Conservation (phyloP, 2,113 vertebrate species). For the Centropus bengalensis region DNA sequence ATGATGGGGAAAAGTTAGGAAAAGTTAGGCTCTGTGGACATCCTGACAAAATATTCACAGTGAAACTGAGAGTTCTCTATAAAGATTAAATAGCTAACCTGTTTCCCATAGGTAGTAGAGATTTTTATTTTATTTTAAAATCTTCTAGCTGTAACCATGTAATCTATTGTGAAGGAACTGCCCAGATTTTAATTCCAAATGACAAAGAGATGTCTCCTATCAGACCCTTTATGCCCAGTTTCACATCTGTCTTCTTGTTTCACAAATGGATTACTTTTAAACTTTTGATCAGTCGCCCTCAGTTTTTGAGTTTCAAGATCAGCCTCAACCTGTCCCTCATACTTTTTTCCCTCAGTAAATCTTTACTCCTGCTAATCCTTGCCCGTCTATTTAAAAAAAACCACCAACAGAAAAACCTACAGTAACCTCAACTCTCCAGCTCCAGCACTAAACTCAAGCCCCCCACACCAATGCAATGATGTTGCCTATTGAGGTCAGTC, state of each 20-base stretch:
- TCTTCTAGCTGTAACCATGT: not conserved
- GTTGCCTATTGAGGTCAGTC: not conserved
- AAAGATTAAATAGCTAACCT: not conserved
- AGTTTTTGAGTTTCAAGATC: not conserved
- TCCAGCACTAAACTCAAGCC: not conserved
- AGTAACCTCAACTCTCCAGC: not conserved
- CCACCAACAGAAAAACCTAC: not conserved
- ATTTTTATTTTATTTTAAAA: not conserved
- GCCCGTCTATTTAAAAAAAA: not conserved
- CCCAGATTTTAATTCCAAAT: not conserved
- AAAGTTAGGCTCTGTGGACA: not conserved
- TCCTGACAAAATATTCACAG: not conserved
- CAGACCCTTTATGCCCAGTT: not conserved
- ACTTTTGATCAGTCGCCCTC: not conserved
- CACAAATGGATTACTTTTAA: not conserved
- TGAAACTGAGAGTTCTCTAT: not conserved
- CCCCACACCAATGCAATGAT: rapidly evolving
- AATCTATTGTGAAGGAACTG: not conserved
- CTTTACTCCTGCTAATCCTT: not conserved
- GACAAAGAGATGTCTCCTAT: not conserved
- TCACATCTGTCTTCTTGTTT: not conserved
- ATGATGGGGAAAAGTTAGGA: not conserved
- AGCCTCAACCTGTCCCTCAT: not conserved
- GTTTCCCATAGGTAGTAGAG: not conserved
- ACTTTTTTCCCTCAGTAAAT: not conserved